Percentiles rank a stretch among this genome's conserved stretches.
Evolutionary conservation across 2,888 invertebrate species (phyloP).

Genomic region (Calameuta pallipes): DNA sequence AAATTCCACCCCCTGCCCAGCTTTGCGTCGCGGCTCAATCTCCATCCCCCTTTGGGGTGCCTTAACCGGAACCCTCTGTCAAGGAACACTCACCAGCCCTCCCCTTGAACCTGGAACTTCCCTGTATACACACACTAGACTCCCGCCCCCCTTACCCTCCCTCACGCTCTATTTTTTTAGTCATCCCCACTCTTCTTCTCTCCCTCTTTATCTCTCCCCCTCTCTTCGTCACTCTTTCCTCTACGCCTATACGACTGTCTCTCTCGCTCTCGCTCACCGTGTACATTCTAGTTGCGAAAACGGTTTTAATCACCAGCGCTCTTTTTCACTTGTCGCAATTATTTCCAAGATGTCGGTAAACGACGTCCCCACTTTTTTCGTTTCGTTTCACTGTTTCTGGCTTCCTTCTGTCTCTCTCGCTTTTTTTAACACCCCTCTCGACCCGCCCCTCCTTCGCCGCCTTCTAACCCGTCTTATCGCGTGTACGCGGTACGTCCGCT

Average conservation of each 20-base stretch:
- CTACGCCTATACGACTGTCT: too few species aligned
- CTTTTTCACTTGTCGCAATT: constrained; percentile 11
- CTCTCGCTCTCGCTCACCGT: too few species aligned
- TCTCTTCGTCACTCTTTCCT: neutral
- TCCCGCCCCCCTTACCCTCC: too few species aligned
- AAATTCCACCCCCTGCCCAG: constrained; percentile 12
- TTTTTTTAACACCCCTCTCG: neutral
- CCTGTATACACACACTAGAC: too few species aligned
- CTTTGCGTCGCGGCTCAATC: constrained; percentile 16
- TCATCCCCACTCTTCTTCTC: neutral
- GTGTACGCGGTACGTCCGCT: neutral
- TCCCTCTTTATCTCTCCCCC: constrained; percentile 13
- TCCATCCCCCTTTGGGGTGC: constrained; percentile 7
- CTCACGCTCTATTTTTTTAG: too few species aligned
- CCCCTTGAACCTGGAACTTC: too few species aligned
- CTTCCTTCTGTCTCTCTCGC: too few species aligned
- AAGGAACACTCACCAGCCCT: too few species aligned
- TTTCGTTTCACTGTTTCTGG: too few species aligned
- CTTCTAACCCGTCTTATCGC: neutral
- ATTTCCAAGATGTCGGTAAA: constrained; percentile 12
- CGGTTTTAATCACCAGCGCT: constrained; percentile 9
- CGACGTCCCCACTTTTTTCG: neutral
- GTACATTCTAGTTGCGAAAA: too few species aligned
- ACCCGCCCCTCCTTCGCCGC: constrained; percentile 10
- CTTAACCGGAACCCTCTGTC: too few species aligned